Conservation (phyloP, 1,140 invertebrate genomes). For the Epicauta chinensis region DNA sequence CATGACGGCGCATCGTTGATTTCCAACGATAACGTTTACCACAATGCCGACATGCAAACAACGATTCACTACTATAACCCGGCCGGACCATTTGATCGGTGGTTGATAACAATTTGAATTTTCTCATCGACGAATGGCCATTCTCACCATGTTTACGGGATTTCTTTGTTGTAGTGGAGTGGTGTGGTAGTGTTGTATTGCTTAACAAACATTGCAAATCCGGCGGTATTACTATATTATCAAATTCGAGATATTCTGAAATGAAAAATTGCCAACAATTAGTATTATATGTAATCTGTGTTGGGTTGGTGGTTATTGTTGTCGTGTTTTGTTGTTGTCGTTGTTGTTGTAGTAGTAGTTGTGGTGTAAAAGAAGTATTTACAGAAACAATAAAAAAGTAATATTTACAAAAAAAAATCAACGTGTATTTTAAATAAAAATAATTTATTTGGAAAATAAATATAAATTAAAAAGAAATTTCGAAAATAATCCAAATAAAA, state of each 20-base stretch:
- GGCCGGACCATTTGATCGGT: conserved; percentile 42
- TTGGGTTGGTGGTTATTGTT: too few species aligned
- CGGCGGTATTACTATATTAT: conserved; percentile 35
- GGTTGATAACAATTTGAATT: conserved; percentile 26
- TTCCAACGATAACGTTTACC: conserved; percentile 78
- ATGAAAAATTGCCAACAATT: neutral
- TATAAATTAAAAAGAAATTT: neutral
- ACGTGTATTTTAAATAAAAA: neutral
- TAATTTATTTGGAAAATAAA: neutral
- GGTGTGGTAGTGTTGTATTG: conserved; percentile 5
- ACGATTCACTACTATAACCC: conserved; percentile 55
- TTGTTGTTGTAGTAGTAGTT: too few species aligned
- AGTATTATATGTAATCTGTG: too few species aligned
- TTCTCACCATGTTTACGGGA: conserved; percentile 15
- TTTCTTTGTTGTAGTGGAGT: conserved; percentile 6
- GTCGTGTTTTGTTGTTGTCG: too few species aligned
- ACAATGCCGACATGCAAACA: conserved; percentile 71
- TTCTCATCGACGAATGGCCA: conserved; percentile 21
- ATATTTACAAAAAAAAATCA: neutral
- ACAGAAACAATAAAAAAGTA: neutral
- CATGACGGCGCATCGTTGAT: conserved; percentile 71
- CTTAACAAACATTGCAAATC: conserved; percentile 26
- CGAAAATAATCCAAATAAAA: neutral
- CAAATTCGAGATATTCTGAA: conserved; percentile 40
- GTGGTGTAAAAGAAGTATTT: too few species aligned